Base-by-base conservation (phyloP, 2,888 invertebrate species). In the Falcaria lacertinaria region DNA sequence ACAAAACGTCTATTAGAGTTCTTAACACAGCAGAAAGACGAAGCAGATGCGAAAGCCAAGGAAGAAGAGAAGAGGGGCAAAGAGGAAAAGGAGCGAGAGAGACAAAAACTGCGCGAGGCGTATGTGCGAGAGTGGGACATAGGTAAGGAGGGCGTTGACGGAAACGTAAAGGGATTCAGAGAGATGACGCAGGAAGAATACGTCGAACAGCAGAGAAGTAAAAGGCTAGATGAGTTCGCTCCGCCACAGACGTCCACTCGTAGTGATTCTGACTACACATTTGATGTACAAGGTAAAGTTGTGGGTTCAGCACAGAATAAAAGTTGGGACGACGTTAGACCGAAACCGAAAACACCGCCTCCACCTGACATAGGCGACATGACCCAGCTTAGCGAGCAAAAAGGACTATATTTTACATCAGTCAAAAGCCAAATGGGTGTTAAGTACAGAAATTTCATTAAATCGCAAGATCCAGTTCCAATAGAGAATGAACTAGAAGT, bases 151-250 rank as follows among this genome's bases (percentile, higher is more conserved):
- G 92, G 92, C 0, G 77, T 91, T 7, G 76, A 89, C 42, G 87
- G 62, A 0, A 80, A 91, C 72, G 67, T 54, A 46, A 88, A 72
- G 62, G 82, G 79, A 54, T 89, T 88, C 52, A 72, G 62, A 60
- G 92, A 92, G 68, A 92, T 94, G 90, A 90, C 92, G 0, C 95
- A 95, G 84, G 93, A 94, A 68, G 94, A 95, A 76, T 95, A 95
- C 91, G 90, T 94, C 5, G 91, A 93, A 50, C 93, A 94, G 62
- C 92, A 95, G 70, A 90, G 97, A 52, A 83, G 85, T 41, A 93
- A 95, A 66, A 90, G 97, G 52, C 84, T 89, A 16, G 67, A 90
- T 0, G 96, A 97, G 74, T 97, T 97, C 81, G 97, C 95, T 0
- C 97, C 97, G 3, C 90, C 91, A 2, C 60, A 73, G 56, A 43